Conservation (phyloP, 2,888 invertebrate genomes). For the Eupithecia tripunctaria region DNA sequence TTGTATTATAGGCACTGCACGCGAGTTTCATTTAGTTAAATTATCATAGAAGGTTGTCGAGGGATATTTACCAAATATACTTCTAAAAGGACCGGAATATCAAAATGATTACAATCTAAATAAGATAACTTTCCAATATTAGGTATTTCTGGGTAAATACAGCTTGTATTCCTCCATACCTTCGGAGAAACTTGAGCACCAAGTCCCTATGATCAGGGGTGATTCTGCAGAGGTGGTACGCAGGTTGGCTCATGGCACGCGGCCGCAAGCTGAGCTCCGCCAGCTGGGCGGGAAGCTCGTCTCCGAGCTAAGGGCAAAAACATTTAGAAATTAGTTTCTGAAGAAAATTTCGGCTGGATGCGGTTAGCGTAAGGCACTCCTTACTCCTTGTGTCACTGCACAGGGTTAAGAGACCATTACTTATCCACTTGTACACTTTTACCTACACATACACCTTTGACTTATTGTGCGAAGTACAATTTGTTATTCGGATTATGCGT, state of each 20-base stretch:
- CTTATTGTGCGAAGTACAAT: no score
- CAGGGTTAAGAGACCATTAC: background rate
- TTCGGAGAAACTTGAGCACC: constrained; percentile 68
- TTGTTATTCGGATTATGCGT: no score
- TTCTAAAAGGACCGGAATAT: no score
- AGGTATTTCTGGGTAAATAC: background rate
- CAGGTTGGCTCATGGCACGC: constrained; percentile 61
- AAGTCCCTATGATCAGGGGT: constrained; percentile 63
- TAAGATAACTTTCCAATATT: background rate
- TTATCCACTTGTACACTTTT: background rate
- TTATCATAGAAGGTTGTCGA: no score
- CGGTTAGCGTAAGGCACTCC: no score
- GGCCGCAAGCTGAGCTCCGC: constrained; percentile 69
- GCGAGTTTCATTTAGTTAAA: no score
- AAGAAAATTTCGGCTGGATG: background rate
- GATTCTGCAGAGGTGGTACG: constrained; percentile 65
- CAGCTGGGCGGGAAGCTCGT: constrained; percentile 75
- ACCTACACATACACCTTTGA: no score
- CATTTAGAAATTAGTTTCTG: background rate
- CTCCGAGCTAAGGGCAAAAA: constrained; percentile 63
- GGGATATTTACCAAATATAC: no score
- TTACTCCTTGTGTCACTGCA: no score
- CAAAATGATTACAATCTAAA: no score
- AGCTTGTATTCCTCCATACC: constrained; percentile 56
- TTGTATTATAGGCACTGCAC: no score